phyloP scores from a whole-genome alignment of 2,888 invertebrate genomes.

The Stenichneumon culpator region DNA sequence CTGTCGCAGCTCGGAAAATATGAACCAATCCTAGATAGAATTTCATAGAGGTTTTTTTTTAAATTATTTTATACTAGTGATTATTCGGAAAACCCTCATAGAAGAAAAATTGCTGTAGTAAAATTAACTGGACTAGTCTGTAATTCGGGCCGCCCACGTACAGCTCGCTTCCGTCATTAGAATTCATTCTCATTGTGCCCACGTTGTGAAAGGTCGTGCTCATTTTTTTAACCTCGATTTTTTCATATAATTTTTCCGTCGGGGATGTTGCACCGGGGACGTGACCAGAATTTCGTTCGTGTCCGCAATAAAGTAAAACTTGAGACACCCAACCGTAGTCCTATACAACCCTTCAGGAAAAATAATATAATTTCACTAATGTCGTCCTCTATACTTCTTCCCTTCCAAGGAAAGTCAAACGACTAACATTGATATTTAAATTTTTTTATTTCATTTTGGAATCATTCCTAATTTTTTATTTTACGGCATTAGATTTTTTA shows the following conservation, averaged over 20 bases:
- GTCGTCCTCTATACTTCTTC: background rate
- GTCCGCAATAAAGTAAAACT: background rate
- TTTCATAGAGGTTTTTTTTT: background rate
- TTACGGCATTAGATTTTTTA: background rate
- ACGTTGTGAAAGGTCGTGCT: slow-evolving; percentile 7
- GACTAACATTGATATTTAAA: background rate
- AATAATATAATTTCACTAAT: slow-evolving; percentile 14
- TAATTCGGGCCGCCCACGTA: background rate
- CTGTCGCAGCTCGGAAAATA: slow-evolving; percentile 2
- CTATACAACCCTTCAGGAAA: background rate
- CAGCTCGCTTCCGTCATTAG: background rate
- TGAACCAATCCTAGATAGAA: background rate
- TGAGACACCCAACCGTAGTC: background rate
- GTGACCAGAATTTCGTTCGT: slow-evolving; percentile 28
- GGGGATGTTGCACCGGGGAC: slow-evolving; percentile 8
- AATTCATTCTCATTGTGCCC: slow-evolving; percentile 27
- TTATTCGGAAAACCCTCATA: background rate
- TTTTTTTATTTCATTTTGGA: background rate
- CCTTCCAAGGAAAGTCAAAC: background rate
- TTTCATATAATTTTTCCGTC: slow-evolving; percentile 19
- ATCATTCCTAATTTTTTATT: background rate
- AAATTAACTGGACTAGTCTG: background rate
- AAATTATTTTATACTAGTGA: background rate
- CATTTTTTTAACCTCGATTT: background rate
- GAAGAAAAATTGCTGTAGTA: background rate